Percentiles rank a stretch among this genome's conserved stretches.
Conservation (phyloP, 2,888 invertebrate genomes). For the Rhyacophila evoluta region DNA sequence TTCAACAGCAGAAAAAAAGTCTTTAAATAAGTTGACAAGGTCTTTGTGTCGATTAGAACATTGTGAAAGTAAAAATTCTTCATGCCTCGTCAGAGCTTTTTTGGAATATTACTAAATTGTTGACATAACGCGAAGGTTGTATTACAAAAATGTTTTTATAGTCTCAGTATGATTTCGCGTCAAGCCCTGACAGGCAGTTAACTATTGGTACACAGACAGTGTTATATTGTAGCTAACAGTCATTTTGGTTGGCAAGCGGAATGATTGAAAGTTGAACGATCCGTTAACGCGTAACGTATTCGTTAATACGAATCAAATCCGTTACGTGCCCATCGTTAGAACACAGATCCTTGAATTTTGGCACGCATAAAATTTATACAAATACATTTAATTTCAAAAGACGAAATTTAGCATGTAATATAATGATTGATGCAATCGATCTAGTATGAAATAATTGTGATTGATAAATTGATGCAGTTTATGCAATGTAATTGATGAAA, state of each 20-base stretch:
- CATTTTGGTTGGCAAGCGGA: neutral
- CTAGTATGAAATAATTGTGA: no score
- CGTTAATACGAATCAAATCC: conserved; percentile 16
- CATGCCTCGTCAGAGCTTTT: neutral
- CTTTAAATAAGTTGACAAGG: no score
- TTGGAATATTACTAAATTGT: neutral
- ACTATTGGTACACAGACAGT: neutral
- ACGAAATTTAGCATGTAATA: no score
- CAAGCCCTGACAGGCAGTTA: neutral
- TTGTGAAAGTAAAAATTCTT: neutral
- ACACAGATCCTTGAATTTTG: neutral
- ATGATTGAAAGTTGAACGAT: conserved; percentile 20
- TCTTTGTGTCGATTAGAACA: neutral
- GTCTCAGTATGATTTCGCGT: neutral
- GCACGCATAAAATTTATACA: no score
- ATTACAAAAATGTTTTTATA: neutral
- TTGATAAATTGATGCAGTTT: no score
- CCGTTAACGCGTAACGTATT: conserved; percentile 24
- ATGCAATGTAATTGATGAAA: no score
- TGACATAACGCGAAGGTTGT: neutral
- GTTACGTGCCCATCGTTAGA: neutral
- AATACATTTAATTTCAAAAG: no score
- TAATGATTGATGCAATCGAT: no score
- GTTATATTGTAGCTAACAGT: neutral
- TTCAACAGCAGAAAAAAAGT: no score